Percentiles rank a stretch among this genome's conserved stretches.
Conservation (phyloP, 2,113 vertebrate species). For the Archocentrus centrarchus region DNA sequence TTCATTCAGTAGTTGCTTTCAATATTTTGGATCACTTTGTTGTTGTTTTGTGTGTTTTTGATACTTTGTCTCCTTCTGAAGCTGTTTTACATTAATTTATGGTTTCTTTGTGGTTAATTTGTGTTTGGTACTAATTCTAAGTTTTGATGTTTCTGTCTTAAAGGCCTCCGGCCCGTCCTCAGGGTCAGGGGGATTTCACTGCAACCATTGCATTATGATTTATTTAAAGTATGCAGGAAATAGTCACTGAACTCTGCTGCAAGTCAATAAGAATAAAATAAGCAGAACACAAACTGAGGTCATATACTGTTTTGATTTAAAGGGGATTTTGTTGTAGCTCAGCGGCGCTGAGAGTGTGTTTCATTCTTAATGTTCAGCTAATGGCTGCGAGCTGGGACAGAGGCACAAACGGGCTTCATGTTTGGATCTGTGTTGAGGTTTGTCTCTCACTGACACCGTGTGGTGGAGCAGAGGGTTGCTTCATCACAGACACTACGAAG, state of each 20-base stretch:
- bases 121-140: background rate
- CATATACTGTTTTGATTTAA: no score
- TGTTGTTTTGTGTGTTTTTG: no score
- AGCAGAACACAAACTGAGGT: background rate
- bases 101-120: background rate
- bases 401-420: background rate
- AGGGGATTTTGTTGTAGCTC: background rate
- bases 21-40: no score
- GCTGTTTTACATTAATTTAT: background rate
- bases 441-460: slow-evolving; percentile 31
- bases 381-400: background rate
- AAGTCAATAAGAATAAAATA: background rate
- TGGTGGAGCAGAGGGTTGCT: slow-evolving; percentile 19
- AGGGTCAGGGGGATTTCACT: background rate
- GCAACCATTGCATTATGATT: background rate
- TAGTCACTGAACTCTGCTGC: background rate
- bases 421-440: background rate
- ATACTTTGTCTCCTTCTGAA: no score
- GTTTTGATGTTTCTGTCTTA: background rate
- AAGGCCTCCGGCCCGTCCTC: background rate
- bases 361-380: background rate
- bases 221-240: background rate
- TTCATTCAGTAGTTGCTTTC: no score
- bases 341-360: background rate
- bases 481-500: background rate